A percentile compares a stretch with the other conserved stretches of the same genome.
Evolutionary conservation across 2,888 invertebrate species (phyloP).

Genomic region (Belgica antarctica): DNA sequence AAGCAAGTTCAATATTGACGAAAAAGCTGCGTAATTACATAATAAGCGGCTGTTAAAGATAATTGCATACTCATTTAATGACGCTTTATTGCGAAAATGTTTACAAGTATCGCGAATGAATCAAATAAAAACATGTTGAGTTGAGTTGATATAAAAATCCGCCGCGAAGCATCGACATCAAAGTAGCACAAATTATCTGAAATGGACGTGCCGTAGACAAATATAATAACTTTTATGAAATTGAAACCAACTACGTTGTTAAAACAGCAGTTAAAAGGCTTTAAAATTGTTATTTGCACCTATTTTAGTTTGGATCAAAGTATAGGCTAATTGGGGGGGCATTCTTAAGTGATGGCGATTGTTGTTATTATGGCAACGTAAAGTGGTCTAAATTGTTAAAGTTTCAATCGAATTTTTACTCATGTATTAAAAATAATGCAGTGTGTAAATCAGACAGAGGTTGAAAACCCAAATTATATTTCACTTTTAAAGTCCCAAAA

Average conservation of each 20-base stretch:
- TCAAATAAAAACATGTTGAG: neutral
- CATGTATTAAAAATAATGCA: too few species aligned
- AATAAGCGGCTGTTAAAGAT: constrained; percentile 29
- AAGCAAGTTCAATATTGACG: neutral
- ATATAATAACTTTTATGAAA: constrained; percentile 18
- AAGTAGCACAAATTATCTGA: constrained; percentile 42
- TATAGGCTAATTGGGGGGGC: neutral
- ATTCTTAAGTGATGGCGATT: constrained; percentile 15
- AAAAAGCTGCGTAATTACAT: constrained; percentile 39
- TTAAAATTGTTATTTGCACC: neutral
- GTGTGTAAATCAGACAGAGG: too few species aligned
- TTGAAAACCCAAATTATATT: too few species aligned
- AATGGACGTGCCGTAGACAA: constrained; percentile 29
- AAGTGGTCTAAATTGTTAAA: too few species aligned
- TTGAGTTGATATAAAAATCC: neutral
- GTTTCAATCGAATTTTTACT: too few species aligned
- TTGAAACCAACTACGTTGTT: constrained; percentile 6
- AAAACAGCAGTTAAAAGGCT: neutral
- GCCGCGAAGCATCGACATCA: neutral
- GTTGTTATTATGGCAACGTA: too few species aligned
- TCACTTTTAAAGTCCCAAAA: too few species aligned
- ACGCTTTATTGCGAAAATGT: constrained; percentile 35
- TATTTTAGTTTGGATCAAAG: neutral
- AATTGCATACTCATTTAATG: constrained; percentile 27
- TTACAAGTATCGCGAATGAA: neutral